phyloP scores from a whole-genome alignment of 2,888 invertebrate genomes.

The Eilema griseolum region DNA sequence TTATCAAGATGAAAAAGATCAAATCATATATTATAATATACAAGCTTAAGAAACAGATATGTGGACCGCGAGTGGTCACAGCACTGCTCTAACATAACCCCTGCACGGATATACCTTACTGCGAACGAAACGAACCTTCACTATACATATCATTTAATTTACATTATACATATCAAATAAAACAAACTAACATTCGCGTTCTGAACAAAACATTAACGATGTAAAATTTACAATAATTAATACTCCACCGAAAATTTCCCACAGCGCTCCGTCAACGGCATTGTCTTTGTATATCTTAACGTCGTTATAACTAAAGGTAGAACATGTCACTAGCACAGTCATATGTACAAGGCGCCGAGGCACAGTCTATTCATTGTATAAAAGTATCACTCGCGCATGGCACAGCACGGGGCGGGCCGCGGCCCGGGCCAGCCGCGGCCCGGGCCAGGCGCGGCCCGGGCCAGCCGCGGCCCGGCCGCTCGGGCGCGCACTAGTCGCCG shows the following conservation, averaged over 20 bases:
- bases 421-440: constrained; percentile 91
- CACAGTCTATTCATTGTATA: constrained; percentile 81
- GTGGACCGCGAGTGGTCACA: constrained; percentile 60
- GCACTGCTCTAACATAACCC: constrained; percentile 48
- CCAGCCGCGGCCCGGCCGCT: constrained; percentile 77
- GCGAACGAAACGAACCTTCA: constrained; percentile 48
- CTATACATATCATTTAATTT: constrained; percentile 63
- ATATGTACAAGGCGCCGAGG: constrained; percentile 79
- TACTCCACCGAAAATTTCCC: constrained; percentile 78
- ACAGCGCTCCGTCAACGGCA: constrained; percentile 68
- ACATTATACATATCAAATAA: constrained; percentile 68
- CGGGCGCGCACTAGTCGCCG: constrained; percentile 92
- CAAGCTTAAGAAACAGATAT: constrained; percentile 83
- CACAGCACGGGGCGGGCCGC: constrained; percentile 50
- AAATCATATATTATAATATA: constrained; percentile 79
- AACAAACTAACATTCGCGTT: constrained; percentile 64
- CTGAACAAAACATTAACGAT: constrained; percentile 71
- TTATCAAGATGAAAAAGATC: constrained; percentile 87
- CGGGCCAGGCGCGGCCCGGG: constrained; percentile 63
- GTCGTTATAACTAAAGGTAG: constrained; percentile 77
- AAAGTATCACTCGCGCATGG: constrained; percentile 81
- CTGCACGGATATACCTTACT: constrained; percentile 51
- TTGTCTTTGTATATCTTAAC: constrained; percentile 78
- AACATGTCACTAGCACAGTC: constrained; percentile 83
- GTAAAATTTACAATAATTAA: constrained; percentile 78